Conservation (phyloP, 2,797 vertebrate genomes). For the Argyrosomus regius region DNA sequence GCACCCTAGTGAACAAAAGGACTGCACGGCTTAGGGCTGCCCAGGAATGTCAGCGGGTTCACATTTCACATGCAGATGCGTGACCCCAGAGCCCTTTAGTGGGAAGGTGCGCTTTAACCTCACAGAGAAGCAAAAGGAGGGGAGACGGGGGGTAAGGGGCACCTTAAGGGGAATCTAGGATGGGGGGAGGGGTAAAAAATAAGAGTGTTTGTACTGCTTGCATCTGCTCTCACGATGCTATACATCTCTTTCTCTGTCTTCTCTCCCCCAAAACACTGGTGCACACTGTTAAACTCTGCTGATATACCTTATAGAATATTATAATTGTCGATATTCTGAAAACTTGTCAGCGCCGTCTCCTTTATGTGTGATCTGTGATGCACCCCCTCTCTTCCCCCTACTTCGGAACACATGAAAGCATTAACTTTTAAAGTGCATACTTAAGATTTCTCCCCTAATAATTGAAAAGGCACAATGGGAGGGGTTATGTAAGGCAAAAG, state of each 20-base stretch:
- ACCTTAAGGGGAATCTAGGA: slow-evolving; percentile 74
- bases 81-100: slow-evolving; percentile 90
- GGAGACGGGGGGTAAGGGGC: slow-evolving; percentile 72
- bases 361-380: slow-evolving; percentile 73
- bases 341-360: slow-evolving; percentile 65
- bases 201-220: slow-evolving; percentile 69
- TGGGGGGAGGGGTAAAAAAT: slow-evolving; percentile 71
- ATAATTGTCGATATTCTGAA: slow-evolving; percentile 76
- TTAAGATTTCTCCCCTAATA: slow-evolving; percentile 82
- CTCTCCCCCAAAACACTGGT: slow-evolving; percentile 52
- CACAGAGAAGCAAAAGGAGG: slow-evolving; percentile 75
- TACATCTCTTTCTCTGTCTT: slow-evolving; percentile 40
- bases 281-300: slow-evolving; percentile 64
- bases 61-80: slow-evolving; percentile 99
- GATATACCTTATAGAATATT: slow-evolving; percentile 75
- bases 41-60: slow-evolving; percentile 96
- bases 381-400: slow-evolving; percentile 63
- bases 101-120: slow-evolving; percentile 88
- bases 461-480: slow-evolving; percentile 81
- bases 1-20: slow-evolving; percentile 92
- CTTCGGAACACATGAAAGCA: slow-evolving; percentile 79
- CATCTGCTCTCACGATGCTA: slow-evolving; percentile 58
- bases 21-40: slow-evolving; percentile 89
- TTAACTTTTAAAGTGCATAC: slow-evolving; percentile 84
- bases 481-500: slow-evolving; percentile 84